Conservation (phyloP, 2,888 invertebrate species). For the Bembecia ichneumoniformis region DNA sequence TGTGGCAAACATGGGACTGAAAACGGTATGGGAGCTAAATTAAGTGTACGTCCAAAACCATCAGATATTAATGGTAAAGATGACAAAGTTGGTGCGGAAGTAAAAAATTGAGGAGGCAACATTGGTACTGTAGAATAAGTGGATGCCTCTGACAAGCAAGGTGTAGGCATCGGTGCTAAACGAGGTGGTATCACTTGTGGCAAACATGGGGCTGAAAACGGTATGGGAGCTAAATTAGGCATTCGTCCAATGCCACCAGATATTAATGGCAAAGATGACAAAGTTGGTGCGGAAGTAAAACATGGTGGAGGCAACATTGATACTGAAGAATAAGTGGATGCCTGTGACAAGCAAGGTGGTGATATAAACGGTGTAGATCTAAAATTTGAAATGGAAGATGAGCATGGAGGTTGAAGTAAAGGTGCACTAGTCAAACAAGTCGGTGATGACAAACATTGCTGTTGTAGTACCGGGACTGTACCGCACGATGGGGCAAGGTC, state of each 20-base stretch:
- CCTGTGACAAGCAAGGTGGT: neutral
- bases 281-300: neutral
- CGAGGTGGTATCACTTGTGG: neutral
- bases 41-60: neutral
- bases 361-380: neutral
- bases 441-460: neutral
- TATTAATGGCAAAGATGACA: neutral
- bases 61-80: neutral
- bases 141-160: no score
- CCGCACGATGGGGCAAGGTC: no score
- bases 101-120: neutral
- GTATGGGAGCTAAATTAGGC: neutral
- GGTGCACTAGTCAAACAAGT: neutral
- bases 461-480: no score
- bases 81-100: neutral
- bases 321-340: neutral
- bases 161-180: neutral
- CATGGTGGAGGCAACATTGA: neutral
- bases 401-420: neutral
- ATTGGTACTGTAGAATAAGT: neutral
- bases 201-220: neutral
- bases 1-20: neutral
- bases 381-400: neutral
- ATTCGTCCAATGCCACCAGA: neutral
- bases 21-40: neutral